phyloP scores from a whole-genome alignment of 2,888 invertebrate species.

The Dorcus hopei region DNA sequence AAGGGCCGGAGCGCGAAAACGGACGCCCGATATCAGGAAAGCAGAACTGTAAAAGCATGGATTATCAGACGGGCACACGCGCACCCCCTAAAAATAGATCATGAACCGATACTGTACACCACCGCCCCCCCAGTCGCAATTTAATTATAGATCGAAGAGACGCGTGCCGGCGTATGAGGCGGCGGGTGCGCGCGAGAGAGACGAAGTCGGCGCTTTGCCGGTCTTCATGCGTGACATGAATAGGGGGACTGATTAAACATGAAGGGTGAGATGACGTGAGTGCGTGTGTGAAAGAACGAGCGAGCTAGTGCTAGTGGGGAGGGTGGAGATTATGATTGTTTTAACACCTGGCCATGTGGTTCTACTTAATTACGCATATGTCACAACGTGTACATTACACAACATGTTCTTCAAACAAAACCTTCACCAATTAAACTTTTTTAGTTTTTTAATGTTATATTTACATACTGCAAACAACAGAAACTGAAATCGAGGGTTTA shows the following conservation, averaged over 20 bases:
- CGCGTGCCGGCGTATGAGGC: constrained; percentile 17
- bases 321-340: background rate
- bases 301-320: background rate
- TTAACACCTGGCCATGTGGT: background rate
- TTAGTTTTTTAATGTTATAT: no score
- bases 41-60: constrained; percentile 22
- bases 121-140: constrained; percentile 23
- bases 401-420: no score
- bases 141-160: constrained; percentile 29
- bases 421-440: no score
- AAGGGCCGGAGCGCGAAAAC: constrained; percentile 38
- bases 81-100: constrained; percentile 42
- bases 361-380: background rate
- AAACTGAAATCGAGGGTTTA: no score
- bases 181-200: constrained; percentile 44
- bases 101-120: constrained; percentile 30
- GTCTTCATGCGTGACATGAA: constrained; percentile 23
- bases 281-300: no score
- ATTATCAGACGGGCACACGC: constrained; percentile 31
- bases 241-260: no score
- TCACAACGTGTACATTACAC: no score
- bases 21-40: constrained; percentile 40
- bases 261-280: no score
- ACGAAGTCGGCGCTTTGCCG: constrained; percentile 22
- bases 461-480: no score